Percentiles rank a stretch among this genome's conserved stretches.
Conservation (phyloP, 2,888 invertebrate species). For the Zootermopsis nevadensis region DNA sequence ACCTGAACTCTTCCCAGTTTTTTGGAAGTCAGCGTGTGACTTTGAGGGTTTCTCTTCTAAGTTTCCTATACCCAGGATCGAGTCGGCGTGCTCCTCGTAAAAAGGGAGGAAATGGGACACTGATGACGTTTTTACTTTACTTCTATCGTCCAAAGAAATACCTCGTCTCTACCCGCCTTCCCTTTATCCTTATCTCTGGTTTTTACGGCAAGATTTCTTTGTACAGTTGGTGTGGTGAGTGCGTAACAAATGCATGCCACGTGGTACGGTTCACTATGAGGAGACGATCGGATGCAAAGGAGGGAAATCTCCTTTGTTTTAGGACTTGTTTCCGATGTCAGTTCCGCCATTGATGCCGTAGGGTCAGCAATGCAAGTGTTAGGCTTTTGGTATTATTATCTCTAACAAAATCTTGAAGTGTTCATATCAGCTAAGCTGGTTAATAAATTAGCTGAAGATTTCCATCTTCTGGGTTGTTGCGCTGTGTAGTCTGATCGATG, state of each 20-base stretch:
- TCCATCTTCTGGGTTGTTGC: too few relatives aligned
- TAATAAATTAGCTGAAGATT: too few relatives aligned
- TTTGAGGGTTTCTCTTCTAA: constrained; percentile 3
- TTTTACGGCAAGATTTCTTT: constrained; percentile 17
- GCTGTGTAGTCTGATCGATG: too few relatives aligned
- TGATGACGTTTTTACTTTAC: constrained; percentile 43
- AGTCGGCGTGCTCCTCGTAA: constrained; percentile 42
- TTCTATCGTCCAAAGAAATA: constrained; percentile 24
- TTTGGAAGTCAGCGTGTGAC: constrained; percentile 5
- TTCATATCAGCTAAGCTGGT: too few relatives aligned
- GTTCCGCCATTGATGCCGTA: neutral
- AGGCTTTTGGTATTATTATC: too few relatives aligned
- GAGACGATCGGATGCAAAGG: neutral
- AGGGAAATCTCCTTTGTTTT: neutral
- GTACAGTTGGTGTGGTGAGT: constrained; percentile 6
- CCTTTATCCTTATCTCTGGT: constrained; percentile 18
- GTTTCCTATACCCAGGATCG: neutral
- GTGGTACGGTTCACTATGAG: constrained; percentile 32
- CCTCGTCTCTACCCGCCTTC: constrained; percentile 7
- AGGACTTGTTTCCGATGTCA: neutral
- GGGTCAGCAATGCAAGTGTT: neutral
- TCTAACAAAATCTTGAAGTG: neutral
- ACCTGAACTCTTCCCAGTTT: neutral
- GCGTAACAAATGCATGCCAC: constrained; percentile 44
- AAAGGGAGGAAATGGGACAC: constrained; percentile 46